Conservation (phyloP, 2,797 vertebrate genomes). For the Sternarchorhynchus goeldii region DNA sequence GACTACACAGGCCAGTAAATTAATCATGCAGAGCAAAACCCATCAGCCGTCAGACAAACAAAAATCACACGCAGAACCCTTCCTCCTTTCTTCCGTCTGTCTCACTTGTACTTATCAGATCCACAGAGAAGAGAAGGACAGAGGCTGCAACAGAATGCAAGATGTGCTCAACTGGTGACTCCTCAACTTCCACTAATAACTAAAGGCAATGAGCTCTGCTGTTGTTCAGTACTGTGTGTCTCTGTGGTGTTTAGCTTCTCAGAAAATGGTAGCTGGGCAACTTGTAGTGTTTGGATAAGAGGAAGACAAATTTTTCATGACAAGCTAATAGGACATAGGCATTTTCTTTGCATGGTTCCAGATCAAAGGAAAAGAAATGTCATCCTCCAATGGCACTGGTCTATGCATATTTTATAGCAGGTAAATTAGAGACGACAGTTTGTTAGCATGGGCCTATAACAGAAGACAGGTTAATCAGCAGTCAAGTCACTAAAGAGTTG, state of each 20-base stretch:
- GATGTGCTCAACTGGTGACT: conserved; percentile 40
- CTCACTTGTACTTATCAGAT: conserved; percentile 22
- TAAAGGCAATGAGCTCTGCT: conserved; percentile 46
- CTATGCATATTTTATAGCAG: conserved; percentile 2
- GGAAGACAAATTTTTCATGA: conserved; percentile 28
- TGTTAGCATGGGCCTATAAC: not conserved
- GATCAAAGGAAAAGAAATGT: conserved; percentile 35
- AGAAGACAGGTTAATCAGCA: not conserved
- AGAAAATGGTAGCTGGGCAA: not conserved
- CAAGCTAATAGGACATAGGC: conserved; percentile 31
- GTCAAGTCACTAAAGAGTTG: not conserved
- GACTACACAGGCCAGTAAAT: conserved; percentile 39
- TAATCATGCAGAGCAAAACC: conserved; percentile 25
- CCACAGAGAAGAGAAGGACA: conserved; percentile 30
- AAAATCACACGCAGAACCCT: conserved; percentile 22
- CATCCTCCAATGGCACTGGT: not conserved
- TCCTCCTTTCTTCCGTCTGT: conserved; percentile 33
- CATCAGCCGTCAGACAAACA: conserved; percentile 32
- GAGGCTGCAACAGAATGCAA: conserved; percentile 28
- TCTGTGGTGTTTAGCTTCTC: not conserved
- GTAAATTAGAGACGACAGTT: not conserved
- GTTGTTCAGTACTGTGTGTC: conserved; percentile 25
- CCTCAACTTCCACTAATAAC: conserved; percentile 48
- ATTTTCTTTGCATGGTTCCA: conserved; percentile 36
- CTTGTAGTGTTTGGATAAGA: conserved; percentile 12